Evolutionary conservation across 2,888 invertebrate species (phyloP).

Genomic region (Drosophila heteroneura): DNA sequence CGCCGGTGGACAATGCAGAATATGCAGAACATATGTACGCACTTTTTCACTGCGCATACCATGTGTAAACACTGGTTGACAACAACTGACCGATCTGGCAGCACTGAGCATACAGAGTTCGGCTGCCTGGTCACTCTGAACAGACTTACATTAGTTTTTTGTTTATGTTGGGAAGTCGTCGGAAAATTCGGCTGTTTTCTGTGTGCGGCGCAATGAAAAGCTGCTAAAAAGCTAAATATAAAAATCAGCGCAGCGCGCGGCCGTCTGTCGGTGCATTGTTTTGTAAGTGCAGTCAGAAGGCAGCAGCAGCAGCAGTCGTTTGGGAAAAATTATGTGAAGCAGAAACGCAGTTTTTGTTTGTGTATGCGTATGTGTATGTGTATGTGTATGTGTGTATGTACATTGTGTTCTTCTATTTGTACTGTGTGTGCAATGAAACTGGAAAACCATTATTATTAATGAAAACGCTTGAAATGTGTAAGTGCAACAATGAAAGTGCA

Average conservation of each 20-base stretch:
- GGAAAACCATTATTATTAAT: slow-evolving; percentile 66
- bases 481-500: slow-evolving; percentile 48
- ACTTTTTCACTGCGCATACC: slow-evolving; percentile 11
- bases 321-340: slow-evolving; percentile 66
- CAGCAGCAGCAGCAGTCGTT: slow-evolving; percentile 45
- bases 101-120: slow-evolving; percentile 18
- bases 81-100: slow-evolving; percentile 35
- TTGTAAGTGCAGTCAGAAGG: slow-evolving; percentile 52
- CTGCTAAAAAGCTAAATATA: slow-evolving; percentile 79
- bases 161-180: slow-evolving; percentile 72
- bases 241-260: slow-evolving; percentile 74
- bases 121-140: slow-evolving; percentile 39
- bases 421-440: slow-evolving; percentile 69
- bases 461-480: slow-evolving; percentile 70
- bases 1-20: slow-evolving; percentile 64
- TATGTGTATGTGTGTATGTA: slow-evolving; percentile 46
- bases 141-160: slow-evolving; percentile 68
- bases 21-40: slow-evolving; percentile 24
- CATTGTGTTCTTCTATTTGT: slow-evolving; percentile 66
- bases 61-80: slow-evolving; percentile 32
- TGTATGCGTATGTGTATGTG: slow-evolving; percentile 39
- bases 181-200: slow-evolving; percentile 72
- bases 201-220: slow-evolving; percentile 64
- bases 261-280: slow-evolving; percentile 60
- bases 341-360: slow-evolving; percentile 68